These are phyloP conservation scores for Ophraella communa DNA, from an alignment of 2,888 invertebrate genomes.

Conservation along the genomic window DNA sequence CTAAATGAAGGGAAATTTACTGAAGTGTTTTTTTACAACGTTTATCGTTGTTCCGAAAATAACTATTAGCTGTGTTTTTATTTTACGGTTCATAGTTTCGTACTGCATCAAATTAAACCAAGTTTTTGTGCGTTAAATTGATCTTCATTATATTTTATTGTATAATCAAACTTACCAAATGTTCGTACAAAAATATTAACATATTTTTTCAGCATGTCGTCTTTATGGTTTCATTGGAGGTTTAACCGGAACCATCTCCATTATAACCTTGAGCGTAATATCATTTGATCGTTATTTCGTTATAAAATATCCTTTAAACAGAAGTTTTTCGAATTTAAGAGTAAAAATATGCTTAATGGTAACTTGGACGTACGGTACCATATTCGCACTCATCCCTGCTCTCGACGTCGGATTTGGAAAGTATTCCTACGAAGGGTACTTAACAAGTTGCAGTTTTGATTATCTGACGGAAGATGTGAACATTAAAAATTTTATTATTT, in stretches of 20 bases:
- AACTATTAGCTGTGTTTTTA: too few relatives aligned
- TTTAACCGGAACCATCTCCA: conserved; percentile 80
- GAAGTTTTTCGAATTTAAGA: conserved; percentile 68
- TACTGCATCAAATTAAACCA: too few relatives aligned
- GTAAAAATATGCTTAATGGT: conserved; percentile 66
- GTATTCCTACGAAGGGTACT: conserved; percentile 84
- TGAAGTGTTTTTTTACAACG: too few relatives aligned
- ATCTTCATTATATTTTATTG: too few relatives aligned
- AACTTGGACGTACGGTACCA: conserved; percentile 77
- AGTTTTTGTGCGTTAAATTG: too few relatives aligned
- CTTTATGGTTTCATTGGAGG: conserved; percentile 84
- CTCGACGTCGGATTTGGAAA: conserved; percentile 73
- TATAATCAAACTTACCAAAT: background rate
- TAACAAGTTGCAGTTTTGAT: conserved; percentile 87
- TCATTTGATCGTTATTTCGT: conserved; percentile 84
- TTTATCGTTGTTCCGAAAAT: too few relatives aligned
- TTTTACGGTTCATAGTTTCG: too few relatives aligned
- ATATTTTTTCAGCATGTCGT: conserved; percentile 69
- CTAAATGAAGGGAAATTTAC: too few relatives aligned
- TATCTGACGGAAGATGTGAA: conserved; percentile 72
- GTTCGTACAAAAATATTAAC: background rate
- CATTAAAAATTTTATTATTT: conserved; percentile 73
- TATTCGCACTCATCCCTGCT: conserved; percentile 75
- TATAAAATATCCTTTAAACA: conserved; percentile 78
- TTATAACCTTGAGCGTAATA: conserved; percentile 80